These are phyloP conservation scores for Anolis sagrei DNA, from an alignment of 2,113 vertebrate genomes.

Conservation along the genomic window DNA sequence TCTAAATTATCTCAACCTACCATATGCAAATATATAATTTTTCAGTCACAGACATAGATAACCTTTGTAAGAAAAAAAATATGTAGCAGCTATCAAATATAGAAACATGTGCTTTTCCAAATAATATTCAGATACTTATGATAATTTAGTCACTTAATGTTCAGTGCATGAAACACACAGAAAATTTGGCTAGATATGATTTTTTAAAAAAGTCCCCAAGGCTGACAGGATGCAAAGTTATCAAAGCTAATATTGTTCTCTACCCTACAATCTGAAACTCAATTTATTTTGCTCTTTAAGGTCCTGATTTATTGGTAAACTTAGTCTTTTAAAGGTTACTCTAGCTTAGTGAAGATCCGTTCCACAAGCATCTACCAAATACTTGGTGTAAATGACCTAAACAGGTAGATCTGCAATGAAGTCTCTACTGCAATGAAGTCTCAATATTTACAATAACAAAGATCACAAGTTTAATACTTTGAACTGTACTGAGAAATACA, in stretches of 20 bases:
- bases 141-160: not conserved
- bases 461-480: too few species aligned
- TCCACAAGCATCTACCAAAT: too few species aligned
- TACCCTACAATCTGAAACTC: too few species aligned
- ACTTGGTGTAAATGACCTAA: too few species aligned
- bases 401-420: too few species aligned
- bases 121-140: not conserved
- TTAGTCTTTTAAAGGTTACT: too few species aligned
- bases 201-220: not conserved
- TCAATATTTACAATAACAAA: too few species aligned
- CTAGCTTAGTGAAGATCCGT: too few species aligned
- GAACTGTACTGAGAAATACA: too few species aligned
- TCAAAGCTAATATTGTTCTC: not conserved
- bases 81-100: not conserved
- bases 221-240: not conserved
- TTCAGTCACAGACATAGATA: not conserved
- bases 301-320: too few species aligned
- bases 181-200: not conserved
- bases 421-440: too few species aligned
- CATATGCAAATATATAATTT: not conserved
- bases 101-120: not conserved
- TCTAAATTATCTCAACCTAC: conserved; percentile 16
- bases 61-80: conserved; percentile 11
- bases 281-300: too few species aligned
- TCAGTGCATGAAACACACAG: not conserved